Conservation (phyloP, 1,140 invertebrate genomes). For the Camponotus vicinus region DNA sequence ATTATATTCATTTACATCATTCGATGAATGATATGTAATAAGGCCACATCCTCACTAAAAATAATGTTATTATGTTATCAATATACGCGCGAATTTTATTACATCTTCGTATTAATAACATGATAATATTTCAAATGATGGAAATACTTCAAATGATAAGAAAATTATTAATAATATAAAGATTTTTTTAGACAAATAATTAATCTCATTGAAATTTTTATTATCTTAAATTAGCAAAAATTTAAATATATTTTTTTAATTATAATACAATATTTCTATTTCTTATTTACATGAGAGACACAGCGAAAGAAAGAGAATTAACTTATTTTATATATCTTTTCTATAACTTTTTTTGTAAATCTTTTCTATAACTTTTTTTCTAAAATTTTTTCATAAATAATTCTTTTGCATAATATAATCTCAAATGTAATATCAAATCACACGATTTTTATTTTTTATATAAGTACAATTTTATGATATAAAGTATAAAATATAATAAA, state of each 20-base stretch:
- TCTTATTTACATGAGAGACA: background rate
- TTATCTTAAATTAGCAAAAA: background rate
- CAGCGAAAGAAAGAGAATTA: no score
- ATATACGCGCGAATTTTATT: background rate
- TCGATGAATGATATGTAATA: constrained; percentile 1
- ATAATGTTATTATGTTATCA: constrained; percentile 17
- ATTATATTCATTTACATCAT: constrained; percentile 32
- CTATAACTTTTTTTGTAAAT: background rate
- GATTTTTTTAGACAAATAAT: background rate
- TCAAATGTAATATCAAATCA: background rate
- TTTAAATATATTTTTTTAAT: background rate
- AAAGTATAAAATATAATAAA: constrained; percentile 1
- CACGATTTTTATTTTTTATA: background rate
- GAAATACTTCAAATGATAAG: background rate
- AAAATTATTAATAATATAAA: background rate
- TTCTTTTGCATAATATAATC: background rate
- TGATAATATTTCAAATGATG: background rate
- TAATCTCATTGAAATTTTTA: background rate
- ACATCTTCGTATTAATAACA: background rate
- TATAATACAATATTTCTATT: background rate
- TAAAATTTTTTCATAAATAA: background rate
- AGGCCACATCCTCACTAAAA: background rate
- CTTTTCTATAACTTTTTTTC: background rate
- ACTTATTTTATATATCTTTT: background rate
- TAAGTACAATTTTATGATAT: background rate